A percentile compares a stretch with the other conserved stretches of the same genome.
phyloP scores from a whole-genome alignment of 2,888 invertebrate genomes.

The Athalia cordata region DNA sequence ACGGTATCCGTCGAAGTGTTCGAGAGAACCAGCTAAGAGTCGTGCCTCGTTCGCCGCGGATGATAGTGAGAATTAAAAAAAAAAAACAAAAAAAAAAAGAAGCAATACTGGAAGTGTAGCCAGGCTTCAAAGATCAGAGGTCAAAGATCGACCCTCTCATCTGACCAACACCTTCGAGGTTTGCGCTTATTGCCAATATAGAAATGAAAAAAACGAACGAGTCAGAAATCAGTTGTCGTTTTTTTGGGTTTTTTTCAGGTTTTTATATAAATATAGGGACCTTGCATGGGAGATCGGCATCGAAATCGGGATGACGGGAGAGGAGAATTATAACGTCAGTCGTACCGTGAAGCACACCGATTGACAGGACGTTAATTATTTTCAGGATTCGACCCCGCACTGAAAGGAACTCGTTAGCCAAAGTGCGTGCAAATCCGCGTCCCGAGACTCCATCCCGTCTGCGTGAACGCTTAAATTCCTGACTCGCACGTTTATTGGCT shows the following conservation, averaged over 20 bases:
- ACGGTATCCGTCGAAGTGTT: too few relatives aligned
- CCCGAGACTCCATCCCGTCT: background rate
- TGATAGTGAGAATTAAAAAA: too few relatives aligned
- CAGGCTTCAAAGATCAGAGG: slow-evolving; percentile 32
- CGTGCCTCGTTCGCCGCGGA: too few relatives aligned
- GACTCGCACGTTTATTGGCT: slow-evolving; percentile 4
- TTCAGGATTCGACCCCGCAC: slow-evolving; percentile 5
- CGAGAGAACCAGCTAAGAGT: too few relatives aligned
- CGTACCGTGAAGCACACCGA: background rate
- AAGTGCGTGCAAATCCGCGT: background rate
- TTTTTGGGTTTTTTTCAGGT: too few relatives aligned
- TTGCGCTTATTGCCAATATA: background rate
- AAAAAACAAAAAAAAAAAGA: too few relatives aligned
- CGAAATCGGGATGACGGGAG: background rate
- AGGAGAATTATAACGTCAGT: slow-evolving; percentile 4
- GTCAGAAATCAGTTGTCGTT: background rate
- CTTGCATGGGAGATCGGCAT: background rate
- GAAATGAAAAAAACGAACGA: background rate
- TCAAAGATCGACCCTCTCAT: slow-evolving; percentile 24
- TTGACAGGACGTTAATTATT: slow-evolving; percentile 18
- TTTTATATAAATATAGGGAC: background rate
- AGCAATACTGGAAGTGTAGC: slow-evolving; percentile 52
- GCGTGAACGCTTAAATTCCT: slow-evolving; percentile 25
- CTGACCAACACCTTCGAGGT: slow-evolving; percentile 22
- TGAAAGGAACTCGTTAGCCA: slow-evolving; percentile 41